A percentile compares a stretch with the other conserved stretches of the same genome.
phyloP scores from a whole-genome alignment of 1,140 invertebrate species.

The Lordiphosa collinella region DNA sequence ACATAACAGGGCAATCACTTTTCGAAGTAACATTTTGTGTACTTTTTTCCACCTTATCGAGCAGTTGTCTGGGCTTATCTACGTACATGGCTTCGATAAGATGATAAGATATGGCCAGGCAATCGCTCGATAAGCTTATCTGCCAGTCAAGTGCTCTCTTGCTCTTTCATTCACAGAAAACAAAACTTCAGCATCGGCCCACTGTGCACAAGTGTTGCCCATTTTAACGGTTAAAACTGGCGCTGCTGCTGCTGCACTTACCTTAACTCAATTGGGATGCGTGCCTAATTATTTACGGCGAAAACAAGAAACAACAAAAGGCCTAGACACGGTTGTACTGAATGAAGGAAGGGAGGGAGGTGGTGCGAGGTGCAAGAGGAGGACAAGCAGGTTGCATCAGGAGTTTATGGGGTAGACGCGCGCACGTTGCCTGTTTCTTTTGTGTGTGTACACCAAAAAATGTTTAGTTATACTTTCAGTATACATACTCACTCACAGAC shows the following conservation, averaged over 20 bases:
- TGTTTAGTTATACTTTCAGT: conserved; percentile 38
- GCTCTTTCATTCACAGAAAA: too few species aligned
- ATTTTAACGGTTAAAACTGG: too few species aligned
- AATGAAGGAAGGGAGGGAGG: neutral
- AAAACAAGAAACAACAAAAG: too few species aligned
- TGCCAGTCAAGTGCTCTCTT: too few species aligned
- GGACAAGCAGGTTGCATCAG: neutral
- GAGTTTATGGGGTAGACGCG: conserved; percentile 13
- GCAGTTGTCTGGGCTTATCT: conserved; percentile 38
- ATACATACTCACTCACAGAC: conserved; percentile 9
- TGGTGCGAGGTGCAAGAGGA: conserved; percentile 13
- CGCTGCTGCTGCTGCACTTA: too few species aligned
- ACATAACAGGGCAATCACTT: conserved; percentile 17
- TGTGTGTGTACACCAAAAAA: conserved; percentile 36
- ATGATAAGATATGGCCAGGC: conserved; percentile 31
- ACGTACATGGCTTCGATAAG: conserved; percentile 35
- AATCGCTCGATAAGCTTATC: too few species aligned
- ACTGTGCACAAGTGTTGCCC: too few species aligned
- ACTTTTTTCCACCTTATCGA: conserved; percentile 33
- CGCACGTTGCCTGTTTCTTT: conserved; percentile 37
- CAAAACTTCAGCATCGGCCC: too few species aligned
- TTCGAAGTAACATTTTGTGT: conserved; percentile 27
- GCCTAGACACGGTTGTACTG: too few species aligned
- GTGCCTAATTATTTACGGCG: conserved; percentile 5
- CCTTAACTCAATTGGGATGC: neutral